Evolutionary conservation across 2,797 vertebrate species (phyloP), one percentile per base, ranked within the genome.

Genomic region (Micromesistius poutassou): DNA sequence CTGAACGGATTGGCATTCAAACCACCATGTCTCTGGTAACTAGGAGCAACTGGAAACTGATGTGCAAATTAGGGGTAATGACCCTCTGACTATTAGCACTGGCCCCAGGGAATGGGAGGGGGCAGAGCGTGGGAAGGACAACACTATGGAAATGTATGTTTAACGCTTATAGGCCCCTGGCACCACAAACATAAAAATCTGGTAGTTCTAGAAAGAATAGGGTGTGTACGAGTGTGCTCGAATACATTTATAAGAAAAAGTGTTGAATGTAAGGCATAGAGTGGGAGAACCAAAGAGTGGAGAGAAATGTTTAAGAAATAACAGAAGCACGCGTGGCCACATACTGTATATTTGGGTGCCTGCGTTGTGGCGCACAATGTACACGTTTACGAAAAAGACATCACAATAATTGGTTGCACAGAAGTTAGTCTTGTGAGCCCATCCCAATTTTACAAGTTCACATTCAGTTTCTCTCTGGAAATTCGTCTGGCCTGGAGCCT

Each of bases 41-140:
- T 83, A 46, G 68, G 83, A 78, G 85, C 82, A 80, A 81, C 79
- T 81, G 40, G 12, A 40, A 86, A 81, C 84, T 14, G 0, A 83
- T 89, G 89, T 89, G 87, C 79, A 90, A 91, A 91, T 91, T 84
- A 89, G 83, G 30, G 76, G 85, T 89, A 90, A 91, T 90, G 88
- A 90, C 85, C 86, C 81, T 62, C 82, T 83, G 90, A 87, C 88
- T 86, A 83, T 87, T 89, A 86, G 80, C 73, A 40, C 78, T 70
- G 40, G 55, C 22, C 22, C 55, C 1, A 74, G 81, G 84, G 76
- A 73, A 85, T 78, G 74, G 85, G 84, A 78, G 13, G 71, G 77
- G 82, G 86, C 89, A 83, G 82, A 71, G 72, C n/a, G 55, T 8
- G 78, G 80, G 74, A 33, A 75, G 85, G 79, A 83, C 77, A 80